Base-by-base conservation (phyloP, 2,888 invertebrate genomes). In the Aspidiotus rigidus region DNA sequence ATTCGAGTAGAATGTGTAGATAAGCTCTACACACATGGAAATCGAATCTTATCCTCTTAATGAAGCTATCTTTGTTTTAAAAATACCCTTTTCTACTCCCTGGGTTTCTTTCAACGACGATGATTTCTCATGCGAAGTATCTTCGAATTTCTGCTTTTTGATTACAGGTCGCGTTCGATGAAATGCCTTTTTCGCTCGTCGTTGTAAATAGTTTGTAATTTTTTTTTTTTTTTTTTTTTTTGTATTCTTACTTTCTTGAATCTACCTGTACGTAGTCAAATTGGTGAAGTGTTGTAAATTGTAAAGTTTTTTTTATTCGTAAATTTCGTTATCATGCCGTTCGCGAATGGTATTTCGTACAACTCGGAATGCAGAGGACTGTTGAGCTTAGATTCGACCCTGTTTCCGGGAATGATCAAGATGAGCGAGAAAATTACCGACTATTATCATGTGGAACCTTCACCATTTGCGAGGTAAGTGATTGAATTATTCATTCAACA, bases 381-480 rank as follows among this genome's bases (percentile, higher is more conserved):
- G 62, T 69, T 76, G 69, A 73, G 74, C 53, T 71, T 76, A 54
- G 71, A 72, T 17, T 71, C 74, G 28, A 75, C 75, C 62, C 72
- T 74, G 53, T 69, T 72, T 61, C 69, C 73, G 57, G 71, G 72
- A 54, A 71, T 76, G 16, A 74, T 77, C 67, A 74, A 74, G 49
- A 28, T 28, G 28, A 73, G 73, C 7, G 75, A 76, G 56, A 75
- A 76, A 59, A 76, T 77, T 66, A 75, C 76, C 59, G 74, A 77
- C 69, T 75, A 75, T 70, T 77, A 77, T 72, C 75, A 74, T 53
- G 75, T 77, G 16, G 77, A 77, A 73, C 75, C 76, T 69, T 75
- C 76, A 69, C 77, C 77, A 16, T 77, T 77, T 72, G 77, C 77
- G 72, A 77, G 77, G 77, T 77, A 72, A 57, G 59, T 28, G 28